Conservation (phyloP, 2,113 vertebrate species). For the Brachyhypopomus gauderio region DNA sequence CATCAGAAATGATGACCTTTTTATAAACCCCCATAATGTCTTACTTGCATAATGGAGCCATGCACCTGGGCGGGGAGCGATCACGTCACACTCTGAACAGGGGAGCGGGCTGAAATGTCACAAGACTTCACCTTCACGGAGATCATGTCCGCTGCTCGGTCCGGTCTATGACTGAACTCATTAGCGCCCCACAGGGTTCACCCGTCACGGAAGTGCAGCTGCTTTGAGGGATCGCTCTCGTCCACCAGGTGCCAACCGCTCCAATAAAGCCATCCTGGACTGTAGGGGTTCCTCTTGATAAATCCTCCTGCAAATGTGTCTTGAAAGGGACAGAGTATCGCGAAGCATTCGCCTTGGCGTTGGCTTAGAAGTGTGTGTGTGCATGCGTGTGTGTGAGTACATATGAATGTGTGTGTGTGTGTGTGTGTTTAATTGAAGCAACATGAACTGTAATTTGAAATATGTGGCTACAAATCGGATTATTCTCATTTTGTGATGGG, state of each 20-base stretch:
- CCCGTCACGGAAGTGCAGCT: too few relatives aligned
- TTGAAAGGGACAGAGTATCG: not conserved
- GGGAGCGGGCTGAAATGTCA: too few relatives aligned
- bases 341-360: not conserved
- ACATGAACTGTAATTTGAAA: not conserved
- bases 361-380: not conserved
- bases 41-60: too few relatives aligned
- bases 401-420: too few relatives aligned
- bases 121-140: too few relatives aligned
- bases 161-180: too few relatives aligned
- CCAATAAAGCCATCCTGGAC: not conserved
- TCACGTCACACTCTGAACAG: too few relatives aligned
- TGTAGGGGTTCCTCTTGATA: not conserved
- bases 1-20: too few relatives aligned
- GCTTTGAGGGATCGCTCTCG: not conserved
- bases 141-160: too few relatives aligned
- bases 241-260: not conserved
- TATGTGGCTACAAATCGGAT: not conserved
- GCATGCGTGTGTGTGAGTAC: not conserved
- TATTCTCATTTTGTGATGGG: not conserved
- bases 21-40: too few relatives aligned
- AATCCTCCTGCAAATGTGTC: conserved; percentile 19
- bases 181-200: too few relatives aligned
- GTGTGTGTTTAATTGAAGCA: conserved; percentile 18
- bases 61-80: too few relatives aligned